Conservation (phyloP, 2,113 vertebrate species). For the Emberiza fucata region DNA sequence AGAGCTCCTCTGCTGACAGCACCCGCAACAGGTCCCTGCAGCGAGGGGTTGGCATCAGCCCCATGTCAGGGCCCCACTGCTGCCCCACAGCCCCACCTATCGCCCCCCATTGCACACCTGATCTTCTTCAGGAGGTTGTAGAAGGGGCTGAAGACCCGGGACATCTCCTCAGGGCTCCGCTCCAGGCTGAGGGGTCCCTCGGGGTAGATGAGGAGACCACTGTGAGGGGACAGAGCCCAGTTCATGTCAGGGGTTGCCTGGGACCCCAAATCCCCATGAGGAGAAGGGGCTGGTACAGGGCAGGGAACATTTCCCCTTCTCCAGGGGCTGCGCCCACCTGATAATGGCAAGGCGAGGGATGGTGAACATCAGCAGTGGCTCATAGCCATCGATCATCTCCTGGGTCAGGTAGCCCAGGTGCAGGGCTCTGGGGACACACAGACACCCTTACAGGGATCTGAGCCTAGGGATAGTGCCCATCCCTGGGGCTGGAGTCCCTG, state of each 20-base stretch:
- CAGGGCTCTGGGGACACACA: constrained; percentile 59
- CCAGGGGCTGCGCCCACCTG: constrained; percentile 50
- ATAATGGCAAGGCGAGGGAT: constrained; percentile 77
- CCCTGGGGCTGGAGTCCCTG: background rate
- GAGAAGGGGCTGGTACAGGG: background rate
- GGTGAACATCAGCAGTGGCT: constrained; percentile 77
- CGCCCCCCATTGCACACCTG: background rate
- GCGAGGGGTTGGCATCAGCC: background rate
- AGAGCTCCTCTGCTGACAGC: constrained; percentile 67
- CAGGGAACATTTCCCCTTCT: background rate
- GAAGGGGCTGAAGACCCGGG: constrained; percentile 74
- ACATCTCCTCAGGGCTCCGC: constrained; percentile 68
- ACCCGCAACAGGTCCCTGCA: constrained; percentile 66
- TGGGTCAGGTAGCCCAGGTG: constrained; percentile 72
- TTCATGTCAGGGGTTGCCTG: accelerated
- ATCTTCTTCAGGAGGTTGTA: constrained; percentile 71
- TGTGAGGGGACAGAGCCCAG: background rate
- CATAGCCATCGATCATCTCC: constrained; percentile 77
- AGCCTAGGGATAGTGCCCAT: background rate
- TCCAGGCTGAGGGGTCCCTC: constrained; percentile 75
- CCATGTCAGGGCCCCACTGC: accelerated
- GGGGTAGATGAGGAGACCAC: constrained; percentile 75
- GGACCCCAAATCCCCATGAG: background rate
- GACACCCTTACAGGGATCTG: background rate
- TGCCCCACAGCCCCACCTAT: background rate